Evolutionary conservation across 2,113 vertebrate genomes (phyloP).

Genomic region (Nerophis ophidion): DNA sequence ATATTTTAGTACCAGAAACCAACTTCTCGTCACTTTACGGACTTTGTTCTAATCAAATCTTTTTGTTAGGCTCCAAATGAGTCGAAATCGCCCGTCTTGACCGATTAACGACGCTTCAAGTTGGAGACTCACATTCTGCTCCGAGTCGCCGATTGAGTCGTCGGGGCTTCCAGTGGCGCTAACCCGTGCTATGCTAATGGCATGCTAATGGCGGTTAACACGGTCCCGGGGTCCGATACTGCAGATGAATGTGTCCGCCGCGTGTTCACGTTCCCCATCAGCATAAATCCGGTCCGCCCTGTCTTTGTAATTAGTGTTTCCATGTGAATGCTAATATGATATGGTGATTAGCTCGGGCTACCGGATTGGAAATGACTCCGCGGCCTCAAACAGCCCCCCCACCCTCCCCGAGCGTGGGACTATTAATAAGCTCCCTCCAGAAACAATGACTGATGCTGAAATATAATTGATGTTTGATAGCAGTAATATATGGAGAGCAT

Average conservation of each 20-base stretch:
- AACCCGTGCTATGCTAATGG: slow-evolving; percentile 69
- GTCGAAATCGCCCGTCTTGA: slow-evolving; percentile 55
- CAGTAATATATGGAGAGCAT: slow-evolving; percentile 31
- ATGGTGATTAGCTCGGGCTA: slow-evolving; percentile 72
- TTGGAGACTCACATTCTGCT: slow-evolving; percentile 55
- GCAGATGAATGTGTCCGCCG: slow-evolving; percentile 69
- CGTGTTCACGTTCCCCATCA: slow-evolving; percentile 71
- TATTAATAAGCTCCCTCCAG: slow-evolving; percentile 59
- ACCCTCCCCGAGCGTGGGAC: slow-evolving; percentile 36
- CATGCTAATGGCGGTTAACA: slow-evolving; percentile 73
- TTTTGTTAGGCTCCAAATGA: slow-evolving; percentile 55
- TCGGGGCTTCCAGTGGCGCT: slow-evolving; percentile 48
- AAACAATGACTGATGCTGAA: slow-evolving; percentile 57
- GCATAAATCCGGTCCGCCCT: slow-evolving; percentile 73
- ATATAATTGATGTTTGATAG: slow-evolving; percentile 58
- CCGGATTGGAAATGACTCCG: slow-evolving; percentile 68
- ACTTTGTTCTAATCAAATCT: not conserved
- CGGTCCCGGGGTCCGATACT: slow-evolving; percentile 68
- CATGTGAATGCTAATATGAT: slow-evolving; percentile 72
- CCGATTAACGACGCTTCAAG: slow-evolving; percentile 52
- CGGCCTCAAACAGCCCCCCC: slow-evolving; percentile 51
- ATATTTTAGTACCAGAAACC: no score
- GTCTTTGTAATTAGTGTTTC: slow-evolving; percentile 74
- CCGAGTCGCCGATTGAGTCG: not conserved
- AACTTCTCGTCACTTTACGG: no score